Evolutionary conservation across 2,888 invertebrate species (phyloP).

Genomic region (Orthosia gothica): DNA sequence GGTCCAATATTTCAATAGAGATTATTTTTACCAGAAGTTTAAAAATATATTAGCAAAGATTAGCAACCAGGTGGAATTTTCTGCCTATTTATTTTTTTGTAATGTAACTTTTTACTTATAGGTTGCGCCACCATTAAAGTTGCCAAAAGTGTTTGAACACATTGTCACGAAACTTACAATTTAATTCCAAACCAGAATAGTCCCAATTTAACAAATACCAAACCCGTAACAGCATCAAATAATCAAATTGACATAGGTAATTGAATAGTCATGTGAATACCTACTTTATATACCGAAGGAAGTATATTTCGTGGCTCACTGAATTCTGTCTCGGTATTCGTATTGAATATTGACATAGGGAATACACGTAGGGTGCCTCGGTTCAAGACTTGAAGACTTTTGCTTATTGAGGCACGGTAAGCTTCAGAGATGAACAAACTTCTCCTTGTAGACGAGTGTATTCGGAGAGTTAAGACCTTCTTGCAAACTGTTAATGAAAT

Average conservation of each 20-base stretch:
- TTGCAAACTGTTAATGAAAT: neutral
- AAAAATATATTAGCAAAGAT: no score
- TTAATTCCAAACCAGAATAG: neutral
- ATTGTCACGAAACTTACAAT: neutral
- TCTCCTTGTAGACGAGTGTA: neutral
- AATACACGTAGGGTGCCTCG: conserved; percentile 2
- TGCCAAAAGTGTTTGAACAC: neutral
- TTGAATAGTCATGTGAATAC: conserved; percentile 28
- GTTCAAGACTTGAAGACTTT: conserved; percentile 15
- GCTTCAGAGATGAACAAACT: conserved; percentile 22
- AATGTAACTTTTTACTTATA: neutral
- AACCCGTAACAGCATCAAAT: conserved; percentile 26
- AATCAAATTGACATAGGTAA: conserved; percentile 29
- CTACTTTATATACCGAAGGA: conserved; percentile 7
- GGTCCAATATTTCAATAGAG: no score
- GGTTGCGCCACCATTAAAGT: neutral
- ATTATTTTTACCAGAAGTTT: no score
- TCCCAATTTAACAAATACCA: conserved; percentile 12
- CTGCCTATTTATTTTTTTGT: no score
- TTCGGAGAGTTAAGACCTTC: neutral
- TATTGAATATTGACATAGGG: conserved; percentile 35
- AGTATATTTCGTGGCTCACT: conserved; percentile 53
- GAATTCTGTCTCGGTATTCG: conserved; percentile 24
- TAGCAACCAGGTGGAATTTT: no score
- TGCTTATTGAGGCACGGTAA: conserved; percentile 21